Percentiles rank a stretch among this genome's conserved stretches.
phyloP scores from a whole-genome alignment of 2,797 vertebrate species.

The Hafferia zeledoni region DNA sequence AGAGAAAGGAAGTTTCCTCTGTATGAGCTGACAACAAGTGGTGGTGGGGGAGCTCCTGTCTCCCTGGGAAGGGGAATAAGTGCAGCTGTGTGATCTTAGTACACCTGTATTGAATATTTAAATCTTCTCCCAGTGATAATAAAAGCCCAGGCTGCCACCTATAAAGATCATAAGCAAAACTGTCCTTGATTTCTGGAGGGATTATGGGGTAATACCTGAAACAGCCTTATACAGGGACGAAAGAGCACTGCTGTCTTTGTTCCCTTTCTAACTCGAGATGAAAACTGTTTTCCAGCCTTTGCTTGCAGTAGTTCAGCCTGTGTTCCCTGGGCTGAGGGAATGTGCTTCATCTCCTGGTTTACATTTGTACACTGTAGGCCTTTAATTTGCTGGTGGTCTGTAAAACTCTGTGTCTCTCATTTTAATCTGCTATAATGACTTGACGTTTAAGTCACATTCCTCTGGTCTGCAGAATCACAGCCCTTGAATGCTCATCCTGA shows the following conservation, averaged over 20 bases:
- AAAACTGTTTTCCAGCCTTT: neutral
- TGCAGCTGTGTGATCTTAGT: neutral
- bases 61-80: neutral
- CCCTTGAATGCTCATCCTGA: accelerated
- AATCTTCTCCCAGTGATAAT: neutral
- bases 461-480: neutral
- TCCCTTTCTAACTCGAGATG: neutral
- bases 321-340: neutral
- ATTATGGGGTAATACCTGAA: neutral
- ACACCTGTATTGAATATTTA: neutral
- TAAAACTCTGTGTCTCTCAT: neutral
- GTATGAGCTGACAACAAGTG: neutral
- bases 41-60: accelerated
- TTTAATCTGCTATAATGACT: neutral
- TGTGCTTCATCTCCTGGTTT: neutral
- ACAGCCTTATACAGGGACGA: neutral
- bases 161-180: neutral
- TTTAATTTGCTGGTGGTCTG: neutral
- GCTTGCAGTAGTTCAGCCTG: neutral
- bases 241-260: neutral
- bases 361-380: neutral
- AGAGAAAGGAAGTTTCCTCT: neutral
- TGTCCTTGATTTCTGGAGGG: neutral
- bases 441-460: neutral
- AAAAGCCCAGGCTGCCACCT: neutral